phyloP scores from a whole-genome alignment of 2,113 vertebrate species.

The Desmodus rotundus region DNA sequence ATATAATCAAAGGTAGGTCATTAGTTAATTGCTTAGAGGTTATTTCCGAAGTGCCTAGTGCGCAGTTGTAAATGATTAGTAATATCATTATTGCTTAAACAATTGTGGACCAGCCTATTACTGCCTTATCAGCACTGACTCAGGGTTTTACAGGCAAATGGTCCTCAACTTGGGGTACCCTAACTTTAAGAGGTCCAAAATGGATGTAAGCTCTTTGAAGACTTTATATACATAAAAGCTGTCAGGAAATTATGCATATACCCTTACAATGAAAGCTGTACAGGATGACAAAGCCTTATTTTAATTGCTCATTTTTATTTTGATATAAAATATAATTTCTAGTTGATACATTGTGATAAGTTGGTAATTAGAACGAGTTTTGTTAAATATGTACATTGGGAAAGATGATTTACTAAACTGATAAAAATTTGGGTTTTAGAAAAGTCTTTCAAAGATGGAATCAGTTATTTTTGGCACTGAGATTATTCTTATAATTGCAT shows the following conservation, averaged over 20 bases:
- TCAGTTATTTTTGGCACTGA: background rate
- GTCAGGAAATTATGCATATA: background rate
- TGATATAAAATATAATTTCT: background rate
- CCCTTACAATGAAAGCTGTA: background rate
- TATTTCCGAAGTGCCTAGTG: slow-evolving; percentile 61
- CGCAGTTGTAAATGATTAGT: slow-evolving; percentile 68
- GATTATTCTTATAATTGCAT: background rate
- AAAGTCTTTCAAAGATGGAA: background rate
- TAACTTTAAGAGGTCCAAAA: slow-evolving; percentile 17
- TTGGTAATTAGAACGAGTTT: background rate
- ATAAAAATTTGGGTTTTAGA: background rate
- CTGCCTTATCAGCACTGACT: slow-evolving; percentile 63
- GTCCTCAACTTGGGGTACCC: slow-evolving; percentile 5
- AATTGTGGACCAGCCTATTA: background rate
- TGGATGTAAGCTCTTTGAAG: background rate
- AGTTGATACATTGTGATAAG: background rate
- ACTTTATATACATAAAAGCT: background rate
- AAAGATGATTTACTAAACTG: background rate
- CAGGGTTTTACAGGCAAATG: slow-evolving; percentile 59
- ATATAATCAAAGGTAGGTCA: slow-evolving; percentile 63
- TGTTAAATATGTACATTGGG: background rate
- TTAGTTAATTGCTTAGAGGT: slow-evolving; percentile 72
- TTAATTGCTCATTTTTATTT: background rate
- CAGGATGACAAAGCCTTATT: background rate
- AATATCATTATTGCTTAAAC: slow-evolving; percentile 60